Conservation (phyloP, 2,113 vertebrate genomes). For the Oreochromis niloticus region DNA sequence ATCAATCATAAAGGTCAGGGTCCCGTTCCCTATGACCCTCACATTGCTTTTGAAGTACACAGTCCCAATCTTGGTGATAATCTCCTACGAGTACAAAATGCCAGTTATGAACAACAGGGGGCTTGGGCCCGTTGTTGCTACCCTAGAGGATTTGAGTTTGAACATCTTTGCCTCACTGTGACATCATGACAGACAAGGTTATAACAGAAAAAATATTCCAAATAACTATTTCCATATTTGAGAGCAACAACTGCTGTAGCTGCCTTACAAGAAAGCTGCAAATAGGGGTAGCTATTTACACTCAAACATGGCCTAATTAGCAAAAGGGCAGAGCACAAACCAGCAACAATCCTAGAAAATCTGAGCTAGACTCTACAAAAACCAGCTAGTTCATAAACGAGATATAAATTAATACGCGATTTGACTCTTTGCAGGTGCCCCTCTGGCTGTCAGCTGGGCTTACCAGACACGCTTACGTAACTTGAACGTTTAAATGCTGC, state of each 20-base stretch:
- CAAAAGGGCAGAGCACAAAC: not conserved
- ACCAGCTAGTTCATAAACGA: not conserved
- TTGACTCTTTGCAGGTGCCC: slow-evolving; percentile 18
- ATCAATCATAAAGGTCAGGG: slow-evolving; percentile 69
- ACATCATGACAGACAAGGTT: not conserved
- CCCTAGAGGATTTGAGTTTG: slow-evolving; percentile 29
- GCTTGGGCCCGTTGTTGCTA: slow-evolving; percentile 42
- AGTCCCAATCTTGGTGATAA: slow-evolving; percentile 62
- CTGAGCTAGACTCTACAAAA: not conserved
- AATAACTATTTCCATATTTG: not conserved
- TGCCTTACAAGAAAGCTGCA: not conserved
- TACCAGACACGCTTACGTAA: slow-evolving; percentile 21
- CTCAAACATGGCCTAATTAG: slow-evolving; percentile 1
- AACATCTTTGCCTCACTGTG: not conserved
- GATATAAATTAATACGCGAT: not conserved
- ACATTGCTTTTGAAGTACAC: slow-evolving; percentile 57
- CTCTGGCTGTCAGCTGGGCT: slow-evolving; percentile 1
- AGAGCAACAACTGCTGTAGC: not conserved
- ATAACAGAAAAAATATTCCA: not conserved
- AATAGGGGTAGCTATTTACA: slow-evolving; percentile 38
- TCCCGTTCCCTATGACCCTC: slow-evolving; percentile 57
- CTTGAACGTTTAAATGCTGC: not conserved
- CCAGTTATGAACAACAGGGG: slow-evolving; percentile 63
- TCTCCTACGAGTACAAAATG: slow-evolving; percentile 66
- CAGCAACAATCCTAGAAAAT: not conserved